phyloP scores from a whole-genome alignment of 2,888 invertebrate species.

The Hofmannophila pseudospretella region DNA sequence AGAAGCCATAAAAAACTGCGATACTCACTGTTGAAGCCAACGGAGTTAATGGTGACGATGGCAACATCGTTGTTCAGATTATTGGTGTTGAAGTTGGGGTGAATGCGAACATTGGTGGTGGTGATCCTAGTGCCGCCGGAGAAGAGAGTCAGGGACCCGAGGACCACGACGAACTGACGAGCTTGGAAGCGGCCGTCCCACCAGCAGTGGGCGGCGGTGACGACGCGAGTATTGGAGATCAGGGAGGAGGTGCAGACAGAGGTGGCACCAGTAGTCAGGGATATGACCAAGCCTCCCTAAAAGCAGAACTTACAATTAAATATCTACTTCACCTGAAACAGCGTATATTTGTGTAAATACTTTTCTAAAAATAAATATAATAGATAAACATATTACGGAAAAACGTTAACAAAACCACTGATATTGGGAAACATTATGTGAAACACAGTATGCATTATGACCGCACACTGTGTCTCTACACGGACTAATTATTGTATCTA shows the following conservation, averaged over 20 bases:
- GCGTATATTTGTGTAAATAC: no score
- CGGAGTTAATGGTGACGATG: conserved; percentile 20
- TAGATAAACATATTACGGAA: no score
- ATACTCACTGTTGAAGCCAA: conserved; percentile 23
- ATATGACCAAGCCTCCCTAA: conserved; percentile 31
- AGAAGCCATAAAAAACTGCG: no score
- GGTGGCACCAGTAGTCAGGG: conserved; percentile 18
- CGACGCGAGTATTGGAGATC: conserved; percentile 23
- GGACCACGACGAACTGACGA: conserved; percentile 27
- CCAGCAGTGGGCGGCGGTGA: conserved; percentile 41
- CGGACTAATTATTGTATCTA: no score
- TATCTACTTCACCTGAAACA: not conserved
- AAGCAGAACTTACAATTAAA: conserved; percentile 3
- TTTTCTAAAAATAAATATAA: no score
- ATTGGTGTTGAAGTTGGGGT: conserved; percentile 21
- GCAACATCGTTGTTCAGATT: conserved; percentile 29
- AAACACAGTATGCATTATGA: no score
- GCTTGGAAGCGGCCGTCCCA: conserved; percentile 21
- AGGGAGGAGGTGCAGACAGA: conserved; percentile 34
- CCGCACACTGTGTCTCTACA: no score
- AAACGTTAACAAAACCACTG: no score
- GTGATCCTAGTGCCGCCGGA: conserved; percentile 25
- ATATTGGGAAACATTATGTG: no score
- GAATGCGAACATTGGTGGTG: conserved; percentile 23
- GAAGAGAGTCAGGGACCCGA: conserved; percentile 26